phyloP scores from a whole-genome alignment of 2,888 invertebrate genomes.

The Cartodere bifasciata region DNA sequence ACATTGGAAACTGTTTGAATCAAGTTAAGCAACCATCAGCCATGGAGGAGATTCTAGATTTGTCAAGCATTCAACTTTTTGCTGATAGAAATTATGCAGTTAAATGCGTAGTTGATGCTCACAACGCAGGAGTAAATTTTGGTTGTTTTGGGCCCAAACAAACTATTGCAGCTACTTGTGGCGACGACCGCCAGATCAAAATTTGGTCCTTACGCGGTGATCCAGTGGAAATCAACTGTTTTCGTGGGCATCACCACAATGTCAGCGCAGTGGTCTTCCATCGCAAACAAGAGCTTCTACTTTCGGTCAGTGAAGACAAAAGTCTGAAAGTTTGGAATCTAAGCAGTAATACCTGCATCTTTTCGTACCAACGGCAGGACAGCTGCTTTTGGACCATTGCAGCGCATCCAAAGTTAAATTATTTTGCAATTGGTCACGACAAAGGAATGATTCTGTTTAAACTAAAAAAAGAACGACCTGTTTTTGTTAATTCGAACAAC shows the following conservation, averaged over 20 bases:
- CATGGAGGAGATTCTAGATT: constrained; percentile 65
- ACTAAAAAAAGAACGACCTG: constrained; percentile 81
- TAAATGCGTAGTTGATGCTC: constrained; percentile 72
- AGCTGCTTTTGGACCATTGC: constrained; percentile 91
- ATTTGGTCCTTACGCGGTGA: constrained; percentile 92
- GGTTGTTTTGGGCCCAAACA: constrained; percentile 83
- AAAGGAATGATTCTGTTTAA: constrained; percentile 81
- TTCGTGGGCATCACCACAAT: constrained; percentile 93
- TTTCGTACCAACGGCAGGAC: constrained; percentile 79
- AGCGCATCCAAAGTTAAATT: constrained; percentile 78
- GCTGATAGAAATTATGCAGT: constrained; percentile 80
- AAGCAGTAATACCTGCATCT: constrained; percentile 74
- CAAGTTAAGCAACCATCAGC: constrained; percentile 92
- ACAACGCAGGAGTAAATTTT: constrained; percentile 94
- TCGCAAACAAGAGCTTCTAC: constrained; percentile 81
- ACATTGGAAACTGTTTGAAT: constrained; percentile 80
- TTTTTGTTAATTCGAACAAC: constrained; percentile 79
- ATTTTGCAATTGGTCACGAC: constrained; percentile 95
- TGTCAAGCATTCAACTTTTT: constrained; percentile 80
- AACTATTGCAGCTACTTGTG: constrained; percentile 85
- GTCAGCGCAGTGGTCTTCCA: constrained; percentile 90
- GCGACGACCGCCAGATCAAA: constrained; percentile 88
- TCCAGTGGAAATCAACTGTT: constrained; percentile 89
- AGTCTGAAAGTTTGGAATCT: constrained; percentile 93
- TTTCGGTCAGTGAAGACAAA: constrained; percentile 90